Evolutionary conservation across 2,797 vertebrate species (phyloP), one percentile per base, ranked within the genome.

Genomic region (Nasua narica): DNA sequence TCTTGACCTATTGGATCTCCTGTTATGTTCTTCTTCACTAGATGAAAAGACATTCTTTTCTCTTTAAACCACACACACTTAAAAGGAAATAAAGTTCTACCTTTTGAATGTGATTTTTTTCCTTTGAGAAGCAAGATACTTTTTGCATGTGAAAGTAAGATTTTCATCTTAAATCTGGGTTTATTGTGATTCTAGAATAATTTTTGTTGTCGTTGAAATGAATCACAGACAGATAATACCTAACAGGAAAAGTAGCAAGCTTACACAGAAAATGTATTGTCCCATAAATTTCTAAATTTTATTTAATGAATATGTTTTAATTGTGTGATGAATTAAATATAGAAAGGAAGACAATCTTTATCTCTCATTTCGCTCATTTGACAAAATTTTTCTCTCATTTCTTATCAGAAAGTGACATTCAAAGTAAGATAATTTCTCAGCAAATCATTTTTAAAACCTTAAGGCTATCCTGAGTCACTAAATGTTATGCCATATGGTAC

Each of bases 11-110:
- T 62, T n/a, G 83, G 52, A 87, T 58, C 18, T 58, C 65, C 56
- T 56, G 29, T 50, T 81, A 67, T 35, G 27, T 70, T 90, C 78
- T 92, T 78, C 43, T 94, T 11, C 10, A 76, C 9, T 67, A 89
- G n/a, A 79, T 86, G 21, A 97, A 91, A 94, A 86, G n/a, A 77
- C 62, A 83, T 4, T 85, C 32, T 94, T 81, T 95, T 50, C 90
- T 54, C 32, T 50, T 70, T 96, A 92, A 97, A 92, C 10, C 1
- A 90, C 65, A 70, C 54, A n/a, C 7, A 88, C 11, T 95, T 95
- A 70, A 85, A 88, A 93, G 25, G 52, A 95, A 95, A 94, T 14
- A 37, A 13, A 46, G 16, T 76, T 65, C 35, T 96, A 79, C 7
- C 43, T 87, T 94, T 92, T 93, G n/a, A 85, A 29, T 74, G 91